phyloP scores from a whole-genome alignment of 2,888 invertebrate genomes.

The Eulithis prunata region DNA sequence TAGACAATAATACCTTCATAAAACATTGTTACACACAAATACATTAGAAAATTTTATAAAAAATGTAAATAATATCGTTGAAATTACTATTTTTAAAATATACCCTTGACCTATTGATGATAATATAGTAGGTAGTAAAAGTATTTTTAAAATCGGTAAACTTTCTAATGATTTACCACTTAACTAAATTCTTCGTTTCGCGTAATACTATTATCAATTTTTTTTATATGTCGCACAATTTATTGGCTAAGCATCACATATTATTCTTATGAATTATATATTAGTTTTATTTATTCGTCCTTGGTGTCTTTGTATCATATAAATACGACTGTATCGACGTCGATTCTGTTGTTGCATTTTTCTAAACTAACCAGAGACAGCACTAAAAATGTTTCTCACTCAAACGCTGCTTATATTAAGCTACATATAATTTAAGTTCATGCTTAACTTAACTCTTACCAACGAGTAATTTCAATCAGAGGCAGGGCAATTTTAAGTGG shows the following conservation, averaged over 20 bases:
- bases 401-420: too few species aligned
- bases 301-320: slow-evolving; percentile 16
- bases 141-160: slow-evolving; percentile 36
- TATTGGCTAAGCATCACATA: slow-evolving; percentile 33
- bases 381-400: too few species aligned
- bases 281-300: slow-evolving; percentile 15
- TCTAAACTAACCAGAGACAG: too few species aligned
- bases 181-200: slow-evolving; percentile 17
- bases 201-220: slow-evolving; percentile 4
- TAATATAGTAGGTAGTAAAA: slow-evolving; percentile 2
- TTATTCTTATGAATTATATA: slow-evolving; percentile 13
- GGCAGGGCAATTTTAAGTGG: too few species aligned
- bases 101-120: slow-evolving; percentile 29
- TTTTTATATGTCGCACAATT: slow-evolving; percentile 35
- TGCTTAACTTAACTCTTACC: too few species aligned
- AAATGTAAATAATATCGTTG: slow-evolving; percentile 31
- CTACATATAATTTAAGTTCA: too few species aligned
- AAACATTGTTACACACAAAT: slow-evolving; percentile 47
- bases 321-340: background rate
- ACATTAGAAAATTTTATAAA: slow-evolving; percentile 54
- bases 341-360: too few species aligned
- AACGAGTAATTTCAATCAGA: too few species aligned
- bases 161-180: slow-evolving; percentile 24
- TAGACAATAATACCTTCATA: slow-evolving; percentile 40
- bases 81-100: slow-evolving; percentile 40